Evolutionary conservation across 2,113 vertebrate species (phyloP).

Genomic region (Smithornis capensis): DNA sequence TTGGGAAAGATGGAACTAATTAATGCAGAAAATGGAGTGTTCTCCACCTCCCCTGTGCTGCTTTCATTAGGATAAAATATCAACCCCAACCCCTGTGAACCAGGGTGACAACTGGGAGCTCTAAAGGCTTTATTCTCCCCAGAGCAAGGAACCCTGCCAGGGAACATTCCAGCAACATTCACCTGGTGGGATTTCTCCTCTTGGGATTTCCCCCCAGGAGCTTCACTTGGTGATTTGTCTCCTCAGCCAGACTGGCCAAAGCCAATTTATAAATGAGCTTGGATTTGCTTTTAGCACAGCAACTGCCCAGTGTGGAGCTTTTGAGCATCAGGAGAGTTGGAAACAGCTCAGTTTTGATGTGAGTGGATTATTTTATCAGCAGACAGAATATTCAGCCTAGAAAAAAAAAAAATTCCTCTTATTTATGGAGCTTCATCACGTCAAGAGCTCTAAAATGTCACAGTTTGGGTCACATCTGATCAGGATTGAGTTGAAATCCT

Average conservation of each 20-base stretch:
- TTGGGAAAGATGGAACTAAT: background rate
- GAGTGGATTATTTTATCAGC: no score
- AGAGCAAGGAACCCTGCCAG: background rate
- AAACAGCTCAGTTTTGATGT: no score
- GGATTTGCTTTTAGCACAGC: no score
- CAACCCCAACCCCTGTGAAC: background rate
- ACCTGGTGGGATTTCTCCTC: background rate
- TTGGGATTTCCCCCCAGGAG: background rate
- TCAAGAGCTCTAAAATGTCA: background rate
- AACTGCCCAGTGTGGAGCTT: no score
- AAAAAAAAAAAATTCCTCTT: no score
- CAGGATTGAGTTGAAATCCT: background rate
- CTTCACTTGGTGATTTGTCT: background rate
- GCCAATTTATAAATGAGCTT: background rate
- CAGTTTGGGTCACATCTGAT: rapidly evolving
- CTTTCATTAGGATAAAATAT: constrained; percentile 38
- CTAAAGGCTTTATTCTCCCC: background rate
- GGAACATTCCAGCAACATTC: background rate
- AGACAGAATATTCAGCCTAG: no score
- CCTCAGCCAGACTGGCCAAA: background rate
- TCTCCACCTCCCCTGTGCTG: background rate
- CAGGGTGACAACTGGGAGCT: background rate
- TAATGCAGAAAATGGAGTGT: background rate
- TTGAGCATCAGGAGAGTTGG: no score
- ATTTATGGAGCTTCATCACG: no score